Evolutionary conservation across 53 echinoderm and acorn worm genomes (phyloP), one percentile per base, ranked within the genome.

Genomic region (Pentamera pediparva): DNA sequence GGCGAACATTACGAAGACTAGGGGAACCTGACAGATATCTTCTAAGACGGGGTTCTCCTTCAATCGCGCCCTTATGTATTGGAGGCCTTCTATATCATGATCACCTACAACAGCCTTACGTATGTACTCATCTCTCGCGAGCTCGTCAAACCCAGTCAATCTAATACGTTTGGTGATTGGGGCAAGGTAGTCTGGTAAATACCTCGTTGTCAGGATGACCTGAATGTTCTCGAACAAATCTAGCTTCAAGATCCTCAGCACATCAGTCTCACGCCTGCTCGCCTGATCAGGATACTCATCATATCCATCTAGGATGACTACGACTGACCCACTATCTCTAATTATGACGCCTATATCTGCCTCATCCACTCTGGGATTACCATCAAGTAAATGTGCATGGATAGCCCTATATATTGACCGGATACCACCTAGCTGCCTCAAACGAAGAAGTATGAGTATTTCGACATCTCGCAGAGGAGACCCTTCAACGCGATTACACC

Each of bases 401-500:
- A 58, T 58, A 26, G 59, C 59, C 29, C 30, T 22, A 29, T 58
- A 58, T 4, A 58, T 22, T 26, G 59, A 58, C 4, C 15, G 4
- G 24, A 58, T 17, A 27, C 59, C 59, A 28, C 59, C 30, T n/a
- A n/a, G n/a, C n/a, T n/a, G n/a, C n/a, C n/a, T n/a, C n/a, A n/a
- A n/a, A n/a, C 51, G 24, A 50, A 58, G 59, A 29, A 58, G 59
- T 6, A 58, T 58, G 26, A 58, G 17, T 58, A 58, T 58, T 58
- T 58, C 59, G 11, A 29, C 6, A 30, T 58, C 30, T 58, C 15
- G 15, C 17, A 58, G 29, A 28, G 59, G 4, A 17, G 59, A 58
- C 0, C 15, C 17, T 3, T 3, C 30, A 17, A 58, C 22, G 17
- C 59, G 4, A 24, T n/a, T n/a, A n/a, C n/a, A n/a, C n/a, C n/a